Conservation (phyloP, 2,113 vertebrate genomes). For the Rafetus swinhoei region DNA sequence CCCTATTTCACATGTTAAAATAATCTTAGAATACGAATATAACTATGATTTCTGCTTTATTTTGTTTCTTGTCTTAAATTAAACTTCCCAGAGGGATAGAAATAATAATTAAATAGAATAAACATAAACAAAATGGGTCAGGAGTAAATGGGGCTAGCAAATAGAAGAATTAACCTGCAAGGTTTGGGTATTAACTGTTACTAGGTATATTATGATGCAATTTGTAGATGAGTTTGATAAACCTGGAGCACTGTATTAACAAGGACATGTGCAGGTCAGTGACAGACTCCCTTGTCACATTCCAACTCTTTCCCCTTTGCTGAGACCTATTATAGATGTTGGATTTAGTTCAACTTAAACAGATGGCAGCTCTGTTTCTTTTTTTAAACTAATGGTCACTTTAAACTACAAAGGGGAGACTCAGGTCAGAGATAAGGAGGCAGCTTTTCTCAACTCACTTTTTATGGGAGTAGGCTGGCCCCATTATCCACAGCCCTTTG, state of each 20-base stretch:
- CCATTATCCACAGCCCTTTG: conserved; percentile 8
- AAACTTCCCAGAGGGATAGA: background rate
- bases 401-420: background rate
- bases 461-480: background rate
- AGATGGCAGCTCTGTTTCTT: conserved; percentile 17
- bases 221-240: background rate
- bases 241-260: background rate
- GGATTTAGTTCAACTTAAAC: conserved; percentile 7
- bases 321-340: background rate
- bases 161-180: background rate
- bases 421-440: conserved; percentile 28
- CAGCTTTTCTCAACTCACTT: background rate
- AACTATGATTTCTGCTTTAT: background rate
- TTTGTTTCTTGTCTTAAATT: background rate
- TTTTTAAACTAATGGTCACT: background rate
- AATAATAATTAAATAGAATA: background rate
- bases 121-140: background rate
- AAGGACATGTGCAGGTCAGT: background rate
- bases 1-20: background rate
- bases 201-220: background rate
- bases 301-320: background rate
- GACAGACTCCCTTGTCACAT: background rate
- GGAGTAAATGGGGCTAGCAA: background rate
- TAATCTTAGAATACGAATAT: background rate
- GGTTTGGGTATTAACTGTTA: background rate